Base-by-base conservation (phyloP, 2,888 invertebrate genomes). In the Apamea anceps region DNA sequence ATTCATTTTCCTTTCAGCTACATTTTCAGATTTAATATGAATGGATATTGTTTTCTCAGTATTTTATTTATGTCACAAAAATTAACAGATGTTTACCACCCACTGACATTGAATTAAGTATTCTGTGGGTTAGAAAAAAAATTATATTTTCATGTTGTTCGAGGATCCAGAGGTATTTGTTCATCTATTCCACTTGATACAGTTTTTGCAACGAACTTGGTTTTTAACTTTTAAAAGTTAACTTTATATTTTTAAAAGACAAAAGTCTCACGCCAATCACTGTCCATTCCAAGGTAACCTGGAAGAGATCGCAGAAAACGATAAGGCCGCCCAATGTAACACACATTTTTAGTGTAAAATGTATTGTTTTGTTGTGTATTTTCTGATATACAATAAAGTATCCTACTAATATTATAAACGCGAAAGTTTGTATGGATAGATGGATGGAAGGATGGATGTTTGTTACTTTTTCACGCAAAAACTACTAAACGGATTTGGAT, bases 41-140 rank as follows among this genome's bases (percentile, higher is more conserved):
- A 84, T 84, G 42, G 57, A 84, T 79, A 48, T 32, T 66, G 60
- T 82, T 79, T 42, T n/a, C 45, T 37, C 7, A n/a, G 63, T 62
- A 25, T 84, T 74, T 74, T 71, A 60, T 82, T 81, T 71, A 51
- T 66, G 68, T 71, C 65, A 81, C 25, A 66, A 51, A 66, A 51
- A 71, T 71, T 71, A 60, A 66, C 42, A 66, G 21, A 45, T 79
- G 51, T 13, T 66, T 21, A 18, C 21, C n/a, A 60, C n/a, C 28
- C 21, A 42, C 8, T 1, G n/a, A 66, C 54, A 66, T 60, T 42
- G 32, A 45, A 79, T 28, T 60, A 28, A 66, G 32, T 70, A 42
- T 60, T 7, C 25, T 32, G 57, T 70, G 18, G 15, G 13, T n/a
- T 65, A 42, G 4, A 18, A 60, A 77, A n/a, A 18, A 65, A 45